These are phyloP conservation scores for Villa cingulata DNA, from an alignment of 2,888 invertebrate genomes.

Conservation along the genomic window DNA sequence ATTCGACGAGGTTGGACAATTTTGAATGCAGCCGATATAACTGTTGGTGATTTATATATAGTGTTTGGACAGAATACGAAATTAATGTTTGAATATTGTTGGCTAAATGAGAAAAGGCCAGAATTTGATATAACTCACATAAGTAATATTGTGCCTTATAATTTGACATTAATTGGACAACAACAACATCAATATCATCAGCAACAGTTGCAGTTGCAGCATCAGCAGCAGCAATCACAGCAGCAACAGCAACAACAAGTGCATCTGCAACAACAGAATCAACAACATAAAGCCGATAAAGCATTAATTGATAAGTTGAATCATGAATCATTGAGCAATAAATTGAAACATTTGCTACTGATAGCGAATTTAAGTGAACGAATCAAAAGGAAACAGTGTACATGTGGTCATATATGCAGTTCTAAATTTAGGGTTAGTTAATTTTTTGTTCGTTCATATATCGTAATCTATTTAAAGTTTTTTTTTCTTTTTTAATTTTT, in stretches of 20 bases:
- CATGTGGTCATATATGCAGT: conserved; percentile 32
- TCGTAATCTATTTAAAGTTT: no score
- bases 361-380: conserved; percentile 34
- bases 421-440: conserved; percentile 22
- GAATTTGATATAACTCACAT: conserved; percentile 15
- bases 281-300: conserved; percentile 18
- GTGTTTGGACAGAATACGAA: conserved; percentile 63
- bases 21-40: conserved; percentile 60
- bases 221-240: conserved; percentile 22
- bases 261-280: conserved; percentile 17
- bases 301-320: no score
- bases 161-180: conserved; percentile 21
- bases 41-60: conserved; percentile 79
- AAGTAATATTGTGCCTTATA: conserved; percentile 15
- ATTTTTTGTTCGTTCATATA: no score
- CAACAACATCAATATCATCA: background rate
- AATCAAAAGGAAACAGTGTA: conserved; percentile 28
- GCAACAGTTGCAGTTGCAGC: conserved; percentile 13
- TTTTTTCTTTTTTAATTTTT: background rate
- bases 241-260: conserved; percentile 21
- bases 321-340: conserved; percentile 21
- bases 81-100: conserved; percentile 66
- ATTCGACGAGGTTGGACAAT: conserved; percentile 61
- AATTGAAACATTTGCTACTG: conserved; percentile 32
- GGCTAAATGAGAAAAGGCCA: conserved; percentile 31